Conservation (phyloP, 1,140 invertebrate species). For the Ceratosolen fusciceps region DNA sequence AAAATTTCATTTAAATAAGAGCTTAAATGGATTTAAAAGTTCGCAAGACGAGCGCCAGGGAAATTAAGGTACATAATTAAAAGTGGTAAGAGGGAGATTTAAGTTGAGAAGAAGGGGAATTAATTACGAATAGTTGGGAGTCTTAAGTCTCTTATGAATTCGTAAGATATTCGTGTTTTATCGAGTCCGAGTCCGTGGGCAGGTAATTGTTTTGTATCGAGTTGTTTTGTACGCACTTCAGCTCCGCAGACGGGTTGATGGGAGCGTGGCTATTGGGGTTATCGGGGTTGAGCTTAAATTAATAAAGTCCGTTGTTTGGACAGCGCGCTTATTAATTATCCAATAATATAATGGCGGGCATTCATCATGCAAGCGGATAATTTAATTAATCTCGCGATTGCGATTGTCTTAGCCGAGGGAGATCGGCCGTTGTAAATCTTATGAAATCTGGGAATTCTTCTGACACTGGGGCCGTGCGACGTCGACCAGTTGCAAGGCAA, state of each 20-base stretch:
- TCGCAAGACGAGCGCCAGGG: not conserved
- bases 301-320: too few species aligned
- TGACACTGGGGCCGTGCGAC: too few species aligned
- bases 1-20: not conserved
- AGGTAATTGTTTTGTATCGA: constrained; percentile 1
- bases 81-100: not conserved
- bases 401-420: too few species aligned
- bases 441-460: too few species aligned
- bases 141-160: constrained; percentile 8
- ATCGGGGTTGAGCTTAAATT: too few species aligned
- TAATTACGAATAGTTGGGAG: not conserved
- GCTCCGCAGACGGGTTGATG: too few species aligned
- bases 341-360: too few species aligned
- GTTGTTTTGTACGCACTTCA: not conserved
- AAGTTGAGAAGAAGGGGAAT: not conserved
- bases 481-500: not conserved
- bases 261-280: too few species aligned
- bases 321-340: too few species aligned
- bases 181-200: not conserved
- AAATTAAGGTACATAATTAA: constrained; percentile 5
- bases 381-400: too few species aligned
- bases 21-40: constrained; percentile 2
- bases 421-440: too few species aligned
- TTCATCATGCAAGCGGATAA: too few species aligned
- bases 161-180: constrained; percentile 4